Percentiles rank a stretch among this genome's conserved stretches.
Conservation (phyloP, 2,888 invertebrate genomes). For the Diadegma fenestrale region DNA sequence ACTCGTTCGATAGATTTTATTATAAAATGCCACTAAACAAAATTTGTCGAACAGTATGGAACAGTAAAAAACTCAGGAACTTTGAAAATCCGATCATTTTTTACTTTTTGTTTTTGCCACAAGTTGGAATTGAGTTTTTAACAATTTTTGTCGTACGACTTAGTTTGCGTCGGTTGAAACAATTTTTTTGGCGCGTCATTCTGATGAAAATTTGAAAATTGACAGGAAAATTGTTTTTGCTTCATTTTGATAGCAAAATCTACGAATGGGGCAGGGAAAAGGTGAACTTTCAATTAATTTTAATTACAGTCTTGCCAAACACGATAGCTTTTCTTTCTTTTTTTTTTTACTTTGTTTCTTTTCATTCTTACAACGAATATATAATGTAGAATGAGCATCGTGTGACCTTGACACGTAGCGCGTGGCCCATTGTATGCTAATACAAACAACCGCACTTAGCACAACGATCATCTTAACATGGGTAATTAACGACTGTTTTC, state of each 20-base stretch:
- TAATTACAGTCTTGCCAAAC: constrained; percentile 54
- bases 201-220: neutral
- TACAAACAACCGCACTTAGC: constrained; percentile 47
- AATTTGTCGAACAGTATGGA: too few species aligned
- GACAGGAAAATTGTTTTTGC: neutral
- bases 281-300: constrained; percentile 21
- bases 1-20: constrained; percentile 31
- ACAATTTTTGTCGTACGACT: too few species aligned
- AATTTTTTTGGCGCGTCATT: too few species aligned
- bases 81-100: too few species aligned
- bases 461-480: constrained; percentile 53
- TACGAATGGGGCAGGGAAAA: neutral
- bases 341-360: constrained; percentile 19
- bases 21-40: neutral
- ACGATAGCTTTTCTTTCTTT: constrained; percentile 42
- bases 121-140: too few species aligned
- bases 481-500: constrained; percentile 29
- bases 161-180: too few species aligned
- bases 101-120: too few species aligned
- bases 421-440: constrained; percentile 67
- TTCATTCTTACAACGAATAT: constrained; percentile 45
- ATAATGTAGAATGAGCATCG: constrained; percentile 65
- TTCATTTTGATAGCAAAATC: neutral
- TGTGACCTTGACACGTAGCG: constrained; percentile 61
- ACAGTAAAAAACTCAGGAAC: too few species aligned